Conservation (phyloP, 2,888 invertebrate species). For the Latheticus oryzae region DNA sequence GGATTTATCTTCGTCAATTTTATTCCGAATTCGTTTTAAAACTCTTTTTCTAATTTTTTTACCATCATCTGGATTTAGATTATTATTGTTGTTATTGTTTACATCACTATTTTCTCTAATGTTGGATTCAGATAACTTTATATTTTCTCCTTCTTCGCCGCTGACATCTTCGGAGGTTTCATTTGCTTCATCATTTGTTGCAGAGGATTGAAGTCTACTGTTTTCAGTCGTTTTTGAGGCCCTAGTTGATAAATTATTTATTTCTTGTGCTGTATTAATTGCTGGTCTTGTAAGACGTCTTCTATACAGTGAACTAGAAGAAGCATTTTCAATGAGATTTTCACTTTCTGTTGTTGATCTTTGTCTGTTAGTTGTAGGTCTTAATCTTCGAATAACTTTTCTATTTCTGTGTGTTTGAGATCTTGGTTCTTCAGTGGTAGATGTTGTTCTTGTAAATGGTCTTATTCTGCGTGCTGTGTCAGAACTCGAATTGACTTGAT, state of each 20-base stretch:
- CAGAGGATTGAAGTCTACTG: background rate
- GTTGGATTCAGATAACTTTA: constrained; percentile 64
- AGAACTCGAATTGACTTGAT: constrained; percentile 47
- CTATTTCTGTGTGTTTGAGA: constrained; percentile 42
- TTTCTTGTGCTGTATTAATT: constrained; percentile 21
- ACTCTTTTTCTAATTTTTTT: constrained; percentile 31
- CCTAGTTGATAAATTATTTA: constrained; percentile 13
- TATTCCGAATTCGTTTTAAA: constrained; percentile 35
- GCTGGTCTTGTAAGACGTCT: constrained; percentile 11
- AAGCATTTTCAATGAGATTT: constrained; percentile 24
- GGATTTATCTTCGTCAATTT: constrained; percentile 41
- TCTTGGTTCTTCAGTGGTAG: constrained; percentile 29
- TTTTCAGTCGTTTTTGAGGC: constrained; percentile 5
- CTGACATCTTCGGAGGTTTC: constrained; percentile 50
- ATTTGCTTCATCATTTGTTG: constrained; percentile 35
- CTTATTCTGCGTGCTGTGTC: constrained; percentile 44
- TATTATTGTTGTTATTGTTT: constrained; percentile 47
- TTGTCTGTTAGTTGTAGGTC: constrained; percentile 42
- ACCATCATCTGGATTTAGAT: constrained; percentile 40
- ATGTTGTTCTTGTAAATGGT: constrained; percentile 41
- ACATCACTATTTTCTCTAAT: constrained; percentile 63
- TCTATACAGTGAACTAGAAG: constrained; percentile 10
- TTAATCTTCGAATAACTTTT: constrained; percentile 52
- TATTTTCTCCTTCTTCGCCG: constrained; percentile 62
- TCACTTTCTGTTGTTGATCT: constrained; percentile 21